Evolutionary conservation across 2,113 vertebrate genomes (phyloP).

Genomic region (Seriola rivoliana): DNA sequence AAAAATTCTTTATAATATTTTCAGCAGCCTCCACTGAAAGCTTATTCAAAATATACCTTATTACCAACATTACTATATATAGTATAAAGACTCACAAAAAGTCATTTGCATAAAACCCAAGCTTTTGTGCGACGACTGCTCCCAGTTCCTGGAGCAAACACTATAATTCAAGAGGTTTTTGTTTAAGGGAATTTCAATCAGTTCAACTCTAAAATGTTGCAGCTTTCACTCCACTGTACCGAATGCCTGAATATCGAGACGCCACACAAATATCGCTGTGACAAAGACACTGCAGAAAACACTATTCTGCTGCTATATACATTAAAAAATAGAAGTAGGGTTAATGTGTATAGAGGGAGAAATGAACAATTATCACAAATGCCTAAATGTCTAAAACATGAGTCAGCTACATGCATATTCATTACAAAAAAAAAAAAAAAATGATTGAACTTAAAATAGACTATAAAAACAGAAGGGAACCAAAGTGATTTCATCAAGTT

Average conservation of each 20-base stretch:
- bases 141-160: slow-evolving; percentile 42
- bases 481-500: slow-evolving; percentile 44
- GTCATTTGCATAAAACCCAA: slow-evolving; percentile 75
- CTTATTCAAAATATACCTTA: slow-evolving; percentile 80
- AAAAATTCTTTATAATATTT: slow-evolving; percentile 48
- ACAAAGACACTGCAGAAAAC: slow-evolving; percentile 60
- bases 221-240: slow-evolving; percentile 66
- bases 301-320: slow-evolving; percentile 61
- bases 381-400: slow-evolving; percentile 63
- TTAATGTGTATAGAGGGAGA: slow-evolving; percentile 56
- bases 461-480: slow-evolving; percentile 47
- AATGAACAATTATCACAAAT: slow-evolving; percentile 47
- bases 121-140: slow-evolving; percentile 66
- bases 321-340: slow-evolving; percentile 58
- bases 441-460: slow-evolving; percentile 53
- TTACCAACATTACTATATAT: slow-evolving; percentile 69
- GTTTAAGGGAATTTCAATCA: slow-evolving; percentile 46
- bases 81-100: slow-evolving; percentile 78
- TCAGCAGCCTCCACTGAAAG: slow-evolving; percentile 74
- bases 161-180: slow-evolving; percentile 34
- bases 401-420: slow-evolving; percentile 75
- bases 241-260: slow-evolving; percentile 56
- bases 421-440: slow-evolving; percentile 43
- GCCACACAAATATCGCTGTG: slow-evolving; percentile 45
- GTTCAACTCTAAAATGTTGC: slow-evolving; percentile 49